Evolutionary conservation across 2,888 invertebrate genomes (phyloP).

Genomic region (Ectemnius continuus): DNA sequence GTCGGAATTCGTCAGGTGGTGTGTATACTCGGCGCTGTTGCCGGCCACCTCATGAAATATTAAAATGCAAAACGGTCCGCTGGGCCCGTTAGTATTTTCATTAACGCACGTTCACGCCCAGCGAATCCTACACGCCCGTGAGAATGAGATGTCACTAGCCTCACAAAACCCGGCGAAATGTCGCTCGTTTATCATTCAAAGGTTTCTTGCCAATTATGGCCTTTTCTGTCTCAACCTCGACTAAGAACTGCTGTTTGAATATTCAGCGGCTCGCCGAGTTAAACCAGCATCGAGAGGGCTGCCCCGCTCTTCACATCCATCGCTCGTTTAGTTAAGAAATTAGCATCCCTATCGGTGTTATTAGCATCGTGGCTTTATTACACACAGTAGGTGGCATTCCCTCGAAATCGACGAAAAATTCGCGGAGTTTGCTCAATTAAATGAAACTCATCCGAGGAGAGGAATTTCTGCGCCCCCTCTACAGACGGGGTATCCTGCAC

Average conservation of each 20-base stretch:
- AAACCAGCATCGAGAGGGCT: too few species aligned
- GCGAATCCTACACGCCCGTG: neutral
- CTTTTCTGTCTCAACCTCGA: slow-evolving; percentile 19
- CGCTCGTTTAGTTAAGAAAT: too few species aligned
- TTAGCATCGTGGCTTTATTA: too few species aligned
- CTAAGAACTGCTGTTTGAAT: slow-evolving; percentile 24
- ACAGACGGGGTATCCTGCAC: too few species aligned
- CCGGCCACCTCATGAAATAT: slow-evolving; percentile 30
- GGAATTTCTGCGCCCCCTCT: too few species aligned
- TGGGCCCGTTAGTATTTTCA: slow-evolving; percentile 8
- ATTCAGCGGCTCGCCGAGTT: slow-evolving; percentile 16
- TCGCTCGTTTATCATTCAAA: slow-evolving; percentile 1
- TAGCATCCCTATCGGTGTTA: too few species aligned
- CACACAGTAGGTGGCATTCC: too few species aligned
- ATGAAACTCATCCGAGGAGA: too few species aligned
- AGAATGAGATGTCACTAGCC: slow-evolving; percentile 34
- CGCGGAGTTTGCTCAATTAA: too few species aligned
- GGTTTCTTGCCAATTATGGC: slow-evolving; percentile 37
- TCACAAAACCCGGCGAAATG: slow-evolving; percentile 22
- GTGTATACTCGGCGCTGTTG: slow-evolving; percentile 5
- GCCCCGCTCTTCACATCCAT: too few species aligned
- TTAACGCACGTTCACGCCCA: slow-evolving; percentile 2
- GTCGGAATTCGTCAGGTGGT: slow-evolving; percentile 33
- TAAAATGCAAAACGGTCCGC: slow-evolving; percentile 30
- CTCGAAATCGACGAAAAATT: too few species aligned